Base-by-base conservation (phyloP, 2,113 vertebrate species). In the Uropsilus gracilis region DNA sequence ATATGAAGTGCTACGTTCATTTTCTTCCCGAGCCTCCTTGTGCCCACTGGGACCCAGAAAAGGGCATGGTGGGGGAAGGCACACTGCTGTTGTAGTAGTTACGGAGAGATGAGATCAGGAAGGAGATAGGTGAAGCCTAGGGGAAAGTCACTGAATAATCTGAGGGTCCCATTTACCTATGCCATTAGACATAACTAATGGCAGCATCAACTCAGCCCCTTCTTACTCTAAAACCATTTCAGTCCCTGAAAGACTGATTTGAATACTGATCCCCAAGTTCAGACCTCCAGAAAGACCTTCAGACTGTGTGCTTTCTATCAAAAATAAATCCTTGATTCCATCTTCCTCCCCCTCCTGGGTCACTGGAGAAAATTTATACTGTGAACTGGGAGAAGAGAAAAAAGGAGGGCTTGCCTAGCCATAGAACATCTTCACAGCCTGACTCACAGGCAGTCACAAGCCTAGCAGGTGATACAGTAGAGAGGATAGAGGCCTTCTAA, bases 401-500 rank as follows among this genome's bases (percentile, higher is more conserved):
- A 39, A 81, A 94, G 48, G 68, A 82, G n/a, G 86, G 55, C 53
- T 89, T 22, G 39, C 61, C 77, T n/a, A 34, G 73, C 83, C 93
- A 86, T 55, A 39, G 42, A 93, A 86, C 71, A 53, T 95, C 95
- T 91, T 97, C 94, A 94, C 96, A 95, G 95, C 86, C 96, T 95
- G 96, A 96, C 92, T 96, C 94, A 95, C 90, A 92, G 89, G 92
- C 89, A 30, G 96, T 97, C 97, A 97, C 97, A 97, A 91, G 94
- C 90, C 71, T 76, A 24, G 88, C 0, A 3, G 93, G 78, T 94
- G 97, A 82, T 94, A 77, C 63, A 26, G 1, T 39, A 64, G 44
- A 83, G 71, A 89, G 83, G 78, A 81, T 5, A 1, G 82, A 57
- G 57, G 50, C 86, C 78, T n/a, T 30, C 63, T 83, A 73, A 69